Conservation (phyloP, 2,797 vertebrate genomes). For the Dipus sagitta region DNA sequence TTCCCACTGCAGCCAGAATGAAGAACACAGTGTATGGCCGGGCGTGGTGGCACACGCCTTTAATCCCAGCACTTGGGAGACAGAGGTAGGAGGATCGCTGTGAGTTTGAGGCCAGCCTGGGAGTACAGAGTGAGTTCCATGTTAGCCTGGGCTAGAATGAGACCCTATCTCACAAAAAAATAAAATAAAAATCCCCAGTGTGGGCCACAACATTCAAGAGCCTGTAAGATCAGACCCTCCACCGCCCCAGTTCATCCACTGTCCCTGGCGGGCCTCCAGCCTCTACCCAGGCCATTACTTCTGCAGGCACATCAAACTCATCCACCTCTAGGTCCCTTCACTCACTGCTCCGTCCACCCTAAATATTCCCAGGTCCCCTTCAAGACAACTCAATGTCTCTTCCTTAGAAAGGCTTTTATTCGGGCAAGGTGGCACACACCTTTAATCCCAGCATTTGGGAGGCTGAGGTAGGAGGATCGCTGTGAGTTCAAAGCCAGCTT, state of each 20-base stretch:
- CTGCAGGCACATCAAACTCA: not conserved
- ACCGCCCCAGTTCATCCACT: not conserved
- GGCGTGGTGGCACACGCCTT: no score
- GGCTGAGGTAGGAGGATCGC: no score
- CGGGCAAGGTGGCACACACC: no score
- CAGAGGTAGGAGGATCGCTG: no score
- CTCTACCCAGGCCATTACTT: no score
- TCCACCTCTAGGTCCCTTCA: not conserved
- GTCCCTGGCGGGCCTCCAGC: accelerated
- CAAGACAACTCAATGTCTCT: not conserved
- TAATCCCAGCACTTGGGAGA: no score
- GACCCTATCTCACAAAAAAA: no score
- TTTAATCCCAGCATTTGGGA: no score
- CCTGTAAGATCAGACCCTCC: not conserved
- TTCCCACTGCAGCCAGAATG: not conserved
- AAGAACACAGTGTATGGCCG: not conserved
- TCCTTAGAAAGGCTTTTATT: not conserved
- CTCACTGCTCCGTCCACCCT: not conserved
- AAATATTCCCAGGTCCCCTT: not conserved
- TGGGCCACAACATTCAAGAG: not conserved
- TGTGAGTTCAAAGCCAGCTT: no score
- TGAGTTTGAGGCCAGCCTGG: no score
- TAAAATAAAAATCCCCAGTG: not conserved
- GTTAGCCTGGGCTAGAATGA: no score
- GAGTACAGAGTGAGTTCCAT: no score